phyloP scores from a whole-genome alignment of 2,113 vertebrate genomes.

The Eolophus roseicapilla region DNA sequence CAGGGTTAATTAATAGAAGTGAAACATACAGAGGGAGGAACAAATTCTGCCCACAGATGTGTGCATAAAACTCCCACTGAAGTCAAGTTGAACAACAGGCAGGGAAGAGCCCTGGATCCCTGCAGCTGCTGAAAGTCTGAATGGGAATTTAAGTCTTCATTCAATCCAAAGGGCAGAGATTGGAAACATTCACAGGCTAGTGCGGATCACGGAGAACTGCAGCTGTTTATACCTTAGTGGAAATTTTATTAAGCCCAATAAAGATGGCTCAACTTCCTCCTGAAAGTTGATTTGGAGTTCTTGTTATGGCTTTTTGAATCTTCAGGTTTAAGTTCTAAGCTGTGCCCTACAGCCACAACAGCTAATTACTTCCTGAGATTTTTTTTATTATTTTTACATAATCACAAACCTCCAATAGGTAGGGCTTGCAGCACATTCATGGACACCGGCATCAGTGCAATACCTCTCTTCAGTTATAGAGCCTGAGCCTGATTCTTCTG shows the following conservation, averaged over 20 bases:
- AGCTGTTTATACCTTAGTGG: not conserved
- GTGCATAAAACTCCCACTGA: not conserved
- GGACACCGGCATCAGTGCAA: not conserved
- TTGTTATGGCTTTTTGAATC: not conserved
- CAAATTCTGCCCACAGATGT: not conserved
- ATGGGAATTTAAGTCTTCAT: not conserved
- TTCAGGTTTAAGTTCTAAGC: not conserved
- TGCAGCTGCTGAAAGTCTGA: not conserved
- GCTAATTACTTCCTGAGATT: conserved; percentile 18
- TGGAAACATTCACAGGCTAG: not conserved
- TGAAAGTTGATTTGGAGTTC: not conserved
- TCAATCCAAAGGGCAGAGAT: not conserved
- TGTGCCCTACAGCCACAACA: not conserved
- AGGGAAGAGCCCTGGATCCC: not conserved
- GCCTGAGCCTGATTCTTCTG: not conserved
- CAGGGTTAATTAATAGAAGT: conserved; percentile 44
- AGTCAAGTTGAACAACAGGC: not conserved
- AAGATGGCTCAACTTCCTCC: conserved; percentile 16
- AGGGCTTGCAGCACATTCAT: not conserved
- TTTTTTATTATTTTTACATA: not conserved
- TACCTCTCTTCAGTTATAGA: not conserved
- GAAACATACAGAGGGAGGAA: not conserved
- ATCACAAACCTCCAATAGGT: not conserved
- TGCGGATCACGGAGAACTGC: not conserved
- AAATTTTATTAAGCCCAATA: conserved; percentile 40